phyloP scores from a whole-genome alignment of 1,140 invertebrate genomes.

The Colletes gigas region DNA sequence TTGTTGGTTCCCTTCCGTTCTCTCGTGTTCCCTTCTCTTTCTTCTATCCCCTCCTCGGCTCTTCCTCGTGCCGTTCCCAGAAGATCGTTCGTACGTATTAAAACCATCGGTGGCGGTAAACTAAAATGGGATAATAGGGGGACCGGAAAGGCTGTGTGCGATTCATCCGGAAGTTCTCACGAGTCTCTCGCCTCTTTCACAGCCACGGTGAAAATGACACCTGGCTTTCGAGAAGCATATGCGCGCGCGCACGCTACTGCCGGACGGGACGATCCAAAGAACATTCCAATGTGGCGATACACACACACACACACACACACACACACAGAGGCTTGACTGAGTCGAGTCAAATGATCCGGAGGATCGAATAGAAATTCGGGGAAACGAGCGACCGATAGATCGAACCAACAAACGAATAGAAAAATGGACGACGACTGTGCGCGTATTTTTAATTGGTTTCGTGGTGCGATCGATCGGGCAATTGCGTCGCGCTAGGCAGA shows the following conservation, averaged over 20 bases:
- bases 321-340: not conserved
- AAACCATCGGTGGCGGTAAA: slow-evolving; percentile 71
- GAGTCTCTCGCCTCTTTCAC: slow-evolving; percentile 80
- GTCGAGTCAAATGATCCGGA: not conserved
- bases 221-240: slow-evolving; percentile 72
- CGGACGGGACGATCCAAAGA: too few species aligned
- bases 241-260: not conserved
- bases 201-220: slow-evolving; percentile 80
- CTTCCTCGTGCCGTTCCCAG: slow-evolving; percentile 25
- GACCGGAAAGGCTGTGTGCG: slow-evolving; percentile 77
- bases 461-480: too few species aligned
- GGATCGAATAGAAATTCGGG: too few species aligned
- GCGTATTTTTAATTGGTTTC: too few species aligned
- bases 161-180: slow-evolving; percentile 81
- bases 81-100: slow-evolving; percentile 38
- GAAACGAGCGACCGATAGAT: too few species aligned
- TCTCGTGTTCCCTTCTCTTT: slow-evolving; percentile 25
- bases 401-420: not conserved
- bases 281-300: too few species aligned
- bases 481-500: too few species aligned
- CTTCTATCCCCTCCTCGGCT: not conserved
- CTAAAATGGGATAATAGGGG: slow-evolving; percentile 80
- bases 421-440: too few species aligned
- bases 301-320: not conserved
- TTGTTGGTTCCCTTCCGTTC: slow-evolving; percentile 20